phyloP scores from a whole-genome alignment of 2,888 invertebrate genomes.

The Lochmaea crataegi region DNA sequence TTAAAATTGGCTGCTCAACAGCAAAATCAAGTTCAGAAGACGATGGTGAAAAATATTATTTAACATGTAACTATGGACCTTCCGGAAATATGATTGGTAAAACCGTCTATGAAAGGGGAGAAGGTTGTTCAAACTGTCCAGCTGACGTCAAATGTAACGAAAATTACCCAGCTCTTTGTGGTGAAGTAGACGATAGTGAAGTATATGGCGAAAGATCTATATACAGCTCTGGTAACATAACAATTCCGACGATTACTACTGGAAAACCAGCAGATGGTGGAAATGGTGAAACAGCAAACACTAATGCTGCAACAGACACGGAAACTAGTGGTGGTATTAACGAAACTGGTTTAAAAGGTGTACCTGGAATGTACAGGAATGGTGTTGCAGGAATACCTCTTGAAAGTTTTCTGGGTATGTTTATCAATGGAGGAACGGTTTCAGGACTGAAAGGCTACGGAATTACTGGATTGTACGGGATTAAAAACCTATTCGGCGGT shows the following conservation, averaged over 20 bases:
- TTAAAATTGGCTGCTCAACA: constrained; percentile 30
- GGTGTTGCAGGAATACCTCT: background rate
- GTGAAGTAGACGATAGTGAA: constrained; percentile 24
- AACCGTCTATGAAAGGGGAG: constrained; percentile 30
- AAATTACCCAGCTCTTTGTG: constrained; percentile 34
- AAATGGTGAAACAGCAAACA: background rate
- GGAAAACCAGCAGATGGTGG: too few relatives aligned
- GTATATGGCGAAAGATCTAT: background rate
- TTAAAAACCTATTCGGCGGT: background rate
- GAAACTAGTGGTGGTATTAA: background rate
- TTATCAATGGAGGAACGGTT: background rate
- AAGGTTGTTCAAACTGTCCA: constrained; percentile 59
- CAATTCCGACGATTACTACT: background rate
- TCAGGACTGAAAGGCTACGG: background rate
- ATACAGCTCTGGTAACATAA: background rate
- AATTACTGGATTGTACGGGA: background rate
- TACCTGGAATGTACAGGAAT: background rate
- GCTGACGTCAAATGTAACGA: constrained; percentile 28
- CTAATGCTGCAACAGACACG: too few relatives aligned
- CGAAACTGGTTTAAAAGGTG: background rate
- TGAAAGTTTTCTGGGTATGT: background rate
- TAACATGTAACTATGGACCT: constrained; percentile 38
- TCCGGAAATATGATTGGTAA: constrained; percentile 20
- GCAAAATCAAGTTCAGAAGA: constrained; percentile 5
- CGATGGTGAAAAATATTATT: background rate